Evolutionary conservation across 2,888 invertebrate genomes (phyloP).

Genomic region (Pandemis corylana): DNA sequence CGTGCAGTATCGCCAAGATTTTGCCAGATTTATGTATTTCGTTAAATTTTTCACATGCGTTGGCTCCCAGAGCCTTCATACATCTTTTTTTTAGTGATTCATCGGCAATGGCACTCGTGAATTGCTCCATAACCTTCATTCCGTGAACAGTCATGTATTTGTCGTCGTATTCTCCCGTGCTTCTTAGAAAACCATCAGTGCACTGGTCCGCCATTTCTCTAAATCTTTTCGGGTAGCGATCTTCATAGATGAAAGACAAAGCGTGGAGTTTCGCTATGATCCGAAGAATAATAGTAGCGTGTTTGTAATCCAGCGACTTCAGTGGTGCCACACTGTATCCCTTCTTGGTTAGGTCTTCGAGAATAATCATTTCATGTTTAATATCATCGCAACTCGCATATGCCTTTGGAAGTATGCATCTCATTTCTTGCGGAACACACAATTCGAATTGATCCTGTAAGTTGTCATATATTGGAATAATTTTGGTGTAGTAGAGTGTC

Average conservation of each 20-base stretch:
- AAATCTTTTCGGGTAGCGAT: slow-evolving; percentile 38
- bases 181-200: not conserved
- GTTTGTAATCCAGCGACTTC: slow-evolving; percentile 25
- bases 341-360: slow-evolving; percentile 35
- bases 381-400: slow-evolving; percentile 23
- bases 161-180: slow-evolving; percentile 4
- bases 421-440: slow-evolving; percentile 40
- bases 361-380: slow-evolving; percentile 30
- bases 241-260: slow-evolving; percentile 35
- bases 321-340: slow-evolving; percentile 17
- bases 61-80: slow-evolving; percentile 22
- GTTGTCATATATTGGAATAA: slow-evolving; percentile 37
- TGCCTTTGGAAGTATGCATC: slow-evolving; percentile 31
- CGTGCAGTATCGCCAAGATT: slow-evolving; percentile 27
- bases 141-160: slow-evolving; percentile 11
- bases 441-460: slow-evolving; percentile 37
- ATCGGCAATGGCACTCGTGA: slow-evolving; percentile 23
- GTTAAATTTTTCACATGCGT: slow-evolving; percentile 13
- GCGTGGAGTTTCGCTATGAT: slow-evolving; percentile 33
- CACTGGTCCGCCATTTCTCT: slow-evolving; percentile 28
- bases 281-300: slow-evolving; percentile 26
- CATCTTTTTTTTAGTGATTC: slow-evolving; percentile 19
- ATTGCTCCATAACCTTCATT: slow-evolving; percentile 20
- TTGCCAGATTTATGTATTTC: slow-evolving; percentile 26
- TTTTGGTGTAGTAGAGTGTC: slow-evolving; percentile 34